Evolutionary conservation across 2,888 invertebrate genomes (phyloP).

Genomic region (Rotaria magnacalcarata): DNA sequence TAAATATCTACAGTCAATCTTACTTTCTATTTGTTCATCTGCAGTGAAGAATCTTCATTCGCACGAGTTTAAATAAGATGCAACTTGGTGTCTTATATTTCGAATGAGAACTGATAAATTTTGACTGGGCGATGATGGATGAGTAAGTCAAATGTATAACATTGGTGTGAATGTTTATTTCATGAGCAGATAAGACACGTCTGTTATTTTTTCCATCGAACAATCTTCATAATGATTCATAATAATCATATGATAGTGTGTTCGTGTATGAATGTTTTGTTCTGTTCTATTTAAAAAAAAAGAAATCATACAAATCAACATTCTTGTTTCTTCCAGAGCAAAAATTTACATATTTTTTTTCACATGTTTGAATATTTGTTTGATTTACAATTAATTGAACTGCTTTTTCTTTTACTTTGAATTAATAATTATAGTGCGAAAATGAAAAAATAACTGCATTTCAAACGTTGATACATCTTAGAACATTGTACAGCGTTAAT

Average conservation of each 20-base stretch:
- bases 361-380: too few species aligned
- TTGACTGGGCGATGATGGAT: neutral
- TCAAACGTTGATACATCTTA: too few species aligned
- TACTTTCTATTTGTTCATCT: too few species aligned
- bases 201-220: neutral
- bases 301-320: neutral
- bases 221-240: neutral
- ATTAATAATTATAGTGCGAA: too few species aligned
- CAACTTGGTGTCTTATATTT: neutral
- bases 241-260: neutral
- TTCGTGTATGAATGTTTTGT: slow-evolving; percentile 21
- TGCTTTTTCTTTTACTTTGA: too few species aligned
- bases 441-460: too few species aligned
- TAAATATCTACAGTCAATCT: too few species aligned
- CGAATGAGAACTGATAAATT: neutral
- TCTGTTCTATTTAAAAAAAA: neutral
- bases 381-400: too few species aligned
- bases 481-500: too few species aligned
- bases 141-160: neutral
- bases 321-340: neutral
- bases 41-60: neutral
- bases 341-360: neutral
- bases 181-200: slow-evolving; percentile 3
- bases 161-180: neutral
- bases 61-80: neutral